phyloP scores from a whole-genome alignment of 2,113 vertebrate species.

The Serinus canaria region DNA sequence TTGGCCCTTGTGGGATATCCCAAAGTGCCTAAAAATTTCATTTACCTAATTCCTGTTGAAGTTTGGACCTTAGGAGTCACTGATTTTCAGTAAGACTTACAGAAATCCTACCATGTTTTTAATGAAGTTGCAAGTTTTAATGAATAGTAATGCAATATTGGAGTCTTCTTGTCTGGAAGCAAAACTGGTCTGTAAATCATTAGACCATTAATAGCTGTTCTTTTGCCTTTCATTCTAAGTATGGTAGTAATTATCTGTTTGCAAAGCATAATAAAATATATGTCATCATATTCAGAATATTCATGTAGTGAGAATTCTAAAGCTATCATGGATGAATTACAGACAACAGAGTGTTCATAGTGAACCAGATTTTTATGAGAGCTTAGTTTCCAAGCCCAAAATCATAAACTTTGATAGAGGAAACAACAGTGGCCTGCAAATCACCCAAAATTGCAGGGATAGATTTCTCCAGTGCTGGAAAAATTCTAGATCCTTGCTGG shows the following conservation, averaged over 20 bases:
- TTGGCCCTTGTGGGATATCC: background rate
- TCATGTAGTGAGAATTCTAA: constrained; percentile 3
- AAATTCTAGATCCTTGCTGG: background rate
- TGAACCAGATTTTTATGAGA: background rate
- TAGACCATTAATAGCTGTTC: constrained; percentile 52
- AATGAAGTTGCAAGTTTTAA: constrained; percentile 41
- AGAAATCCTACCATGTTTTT: constrained; percentile 30
- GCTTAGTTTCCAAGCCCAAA: background rate
- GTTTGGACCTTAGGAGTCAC: background rate
- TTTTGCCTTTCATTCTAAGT: constrained; percentile 31
- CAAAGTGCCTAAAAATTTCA: background rate
- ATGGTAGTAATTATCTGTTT: constrained; percentile 59
- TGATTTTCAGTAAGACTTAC: background rate
- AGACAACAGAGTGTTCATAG: background rate
- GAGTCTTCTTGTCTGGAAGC: constrained; percentile 50
- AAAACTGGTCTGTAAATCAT: constrained; percentile 43
- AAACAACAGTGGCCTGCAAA: background rate
- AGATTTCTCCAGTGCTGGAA: background rate
- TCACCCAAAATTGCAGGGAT: background rate
- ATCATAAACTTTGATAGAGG: background rate
- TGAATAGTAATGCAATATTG: constrained; percentile 18
- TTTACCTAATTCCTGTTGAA: background rate
- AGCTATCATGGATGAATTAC: background rate
- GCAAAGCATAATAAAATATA: constrained; percentile 33
- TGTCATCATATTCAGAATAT: constrained; percentile 41